Percentiles rank a stretch among this genome's conserved stretches.
phyloP scores from a whole-genome alignment of 2,888 invertebrate genomes.

The Molanna angustata region DNA sequence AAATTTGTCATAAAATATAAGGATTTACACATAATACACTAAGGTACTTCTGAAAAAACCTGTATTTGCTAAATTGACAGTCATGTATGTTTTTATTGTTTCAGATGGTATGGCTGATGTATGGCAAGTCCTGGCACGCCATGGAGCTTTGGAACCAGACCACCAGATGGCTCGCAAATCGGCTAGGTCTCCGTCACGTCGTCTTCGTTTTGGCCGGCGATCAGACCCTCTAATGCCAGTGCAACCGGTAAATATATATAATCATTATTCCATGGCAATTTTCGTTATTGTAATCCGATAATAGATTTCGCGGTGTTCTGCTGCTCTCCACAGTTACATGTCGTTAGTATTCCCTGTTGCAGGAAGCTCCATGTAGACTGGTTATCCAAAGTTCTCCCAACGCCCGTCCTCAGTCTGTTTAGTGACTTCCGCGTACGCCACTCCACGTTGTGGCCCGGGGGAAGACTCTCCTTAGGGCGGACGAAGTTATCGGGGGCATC shows the following conservation, averaged over 20 bases:
- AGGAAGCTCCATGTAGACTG: too few relatives aligned
- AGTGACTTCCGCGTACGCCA: too few relatives aligned
- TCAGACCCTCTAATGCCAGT: slow-evolving; percentile 66
- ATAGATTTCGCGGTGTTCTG: neutral
- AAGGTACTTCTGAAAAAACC: too few relatives aligned
- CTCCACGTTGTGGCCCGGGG: too few relatives aligned
- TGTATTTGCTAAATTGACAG: neutral
- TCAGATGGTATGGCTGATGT: slow-evolving; percentile 26
- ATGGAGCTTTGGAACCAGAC: slow-evolving; percentile 61
- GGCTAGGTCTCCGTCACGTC: slow-evolving; percentile 71
- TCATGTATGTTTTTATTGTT: slow-evolving; percentile 3
- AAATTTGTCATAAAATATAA: too few relatives aligned
- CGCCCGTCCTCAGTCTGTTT: too few relatives aligned
- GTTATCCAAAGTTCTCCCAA: too few relatives aligned
- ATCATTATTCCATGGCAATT: neutral
- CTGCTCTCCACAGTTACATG: neutral
- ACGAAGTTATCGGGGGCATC: too few relatives aligned
- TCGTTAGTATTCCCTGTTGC: too few relatives aligned
- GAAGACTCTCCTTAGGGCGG: too few relatives aligned
- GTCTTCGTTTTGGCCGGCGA: slow-evolving; percentile 73
- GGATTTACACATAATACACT: too few relatives aligned
- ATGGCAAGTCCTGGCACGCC: slow-evolving; percentile 36
- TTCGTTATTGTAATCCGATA: neutral
- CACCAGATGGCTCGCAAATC: slow-evolving; percentile 76
- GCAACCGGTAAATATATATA: slow-evolving; percentile 38